Evolutionary conservation across 1,140 invertebrate genomes (phyloP).

Genomic region (Arion vulgaris): DNA sequence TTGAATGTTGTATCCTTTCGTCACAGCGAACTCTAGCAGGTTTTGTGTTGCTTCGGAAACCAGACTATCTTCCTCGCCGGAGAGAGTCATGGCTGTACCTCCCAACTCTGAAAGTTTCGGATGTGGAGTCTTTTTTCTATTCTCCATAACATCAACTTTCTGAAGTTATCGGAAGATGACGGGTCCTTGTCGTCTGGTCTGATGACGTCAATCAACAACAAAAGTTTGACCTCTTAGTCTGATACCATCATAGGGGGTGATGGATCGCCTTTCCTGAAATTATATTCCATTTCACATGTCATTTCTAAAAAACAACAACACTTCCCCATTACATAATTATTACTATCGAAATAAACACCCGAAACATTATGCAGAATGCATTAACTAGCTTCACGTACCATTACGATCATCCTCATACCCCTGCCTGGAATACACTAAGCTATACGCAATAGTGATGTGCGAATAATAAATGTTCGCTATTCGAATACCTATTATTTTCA

Average conservation of each 20-base stretch:
- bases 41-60: slow-evolving; percentile 50
- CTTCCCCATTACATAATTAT: background rate
- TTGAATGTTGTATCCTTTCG: slow-evolving; percentile 54
- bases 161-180: slow-evolving; percentile 44
- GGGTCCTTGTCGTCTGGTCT: slow-evolving; percentile 54
- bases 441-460: too few species aligned
- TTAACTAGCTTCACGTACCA: too few species aligned
- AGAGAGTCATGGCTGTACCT: slow-evolving; percentile 42
- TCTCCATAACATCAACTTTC: slow-evolving; percentile 47
- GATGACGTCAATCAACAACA: slow-evolving; percentile 57
- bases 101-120: slow-evolving; percentile 44
- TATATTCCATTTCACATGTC: background rate
- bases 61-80: slow-evolving; percentile 47
- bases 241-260: background rate
- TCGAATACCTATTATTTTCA: too few species aligned
- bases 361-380: too few species aligned
- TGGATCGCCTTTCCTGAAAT: background rate
- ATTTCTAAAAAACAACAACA: background rate
- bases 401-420: too few species aligned
- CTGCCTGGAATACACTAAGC: too few species aligned
- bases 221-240: slow-evolving; percentile 17
- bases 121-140: slow-evolving; percentile 43
- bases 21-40: slow-evolving; percentile 51
- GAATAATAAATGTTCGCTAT: too few species aligned
- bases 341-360: too few species aligned